Evolutionary conservation across 1,140 invertebrate genomes (phyloP).

Genomic region (Ptiloglossa arizonensis): DNA sequence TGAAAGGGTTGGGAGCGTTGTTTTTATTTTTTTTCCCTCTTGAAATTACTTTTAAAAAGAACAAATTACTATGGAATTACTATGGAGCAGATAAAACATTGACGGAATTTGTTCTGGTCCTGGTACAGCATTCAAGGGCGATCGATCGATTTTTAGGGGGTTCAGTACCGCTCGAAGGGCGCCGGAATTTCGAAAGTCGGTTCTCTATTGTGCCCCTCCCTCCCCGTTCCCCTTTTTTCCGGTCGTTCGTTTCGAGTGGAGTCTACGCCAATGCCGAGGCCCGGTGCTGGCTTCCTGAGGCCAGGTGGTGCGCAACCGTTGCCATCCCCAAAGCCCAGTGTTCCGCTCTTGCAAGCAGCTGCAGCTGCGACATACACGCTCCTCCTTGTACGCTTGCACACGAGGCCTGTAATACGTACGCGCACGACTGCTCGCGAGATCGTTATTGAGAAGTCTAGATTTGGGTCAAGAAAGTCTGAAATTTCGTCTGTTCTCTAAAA

Average conservation of each 20-base stretch:
- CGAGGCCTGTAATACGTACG: constrained; percentile 17
- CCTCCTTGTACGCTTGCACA: constrained; percentile 26
- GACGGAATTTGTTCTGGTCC: background rate
- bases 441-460: constrained; percentile 34
- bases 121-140: constrained; percentile 35
- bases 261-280: constrained; percentile 72
- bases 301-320: constrained; percentile 80
- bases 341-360: constrained; percentile 71
- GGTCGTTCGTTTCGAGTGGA: constrained; percentile 49
- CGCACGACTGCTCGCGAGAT: constrained; percentile 20
- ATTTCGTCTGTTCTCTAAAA: background rate
- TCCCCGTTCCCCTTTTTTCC: constrained; percentile 32
- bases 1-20: too few relatives aligned
- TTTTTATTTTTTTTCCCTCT: too few relatives aligned
- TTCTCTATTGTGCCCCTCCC: constrained; percentile 43
- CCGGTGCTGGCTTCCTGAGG: constrained; percentile 72
- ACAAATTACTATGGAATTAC: background rate
- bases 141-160: constrained; percentile 56
- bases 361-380: constrained; percentile 67
- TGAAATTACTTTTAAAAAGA: too few relatives aligned
- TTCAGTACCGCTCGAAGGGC: constrained; percentile 39
- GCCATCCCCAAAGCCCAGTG: constrained; percentile 74
- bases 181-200: constrained; percentile 67
- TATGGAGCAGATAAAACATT: background rate
- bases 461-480: constrained; percentile 20